Percentiles rank a stretch among this genome's conserved stretches.
Evolutionary conservation across 2,888 invertebrate genomes (phyloP).

Genomic region (Drosophila stalkeri): DNA sequence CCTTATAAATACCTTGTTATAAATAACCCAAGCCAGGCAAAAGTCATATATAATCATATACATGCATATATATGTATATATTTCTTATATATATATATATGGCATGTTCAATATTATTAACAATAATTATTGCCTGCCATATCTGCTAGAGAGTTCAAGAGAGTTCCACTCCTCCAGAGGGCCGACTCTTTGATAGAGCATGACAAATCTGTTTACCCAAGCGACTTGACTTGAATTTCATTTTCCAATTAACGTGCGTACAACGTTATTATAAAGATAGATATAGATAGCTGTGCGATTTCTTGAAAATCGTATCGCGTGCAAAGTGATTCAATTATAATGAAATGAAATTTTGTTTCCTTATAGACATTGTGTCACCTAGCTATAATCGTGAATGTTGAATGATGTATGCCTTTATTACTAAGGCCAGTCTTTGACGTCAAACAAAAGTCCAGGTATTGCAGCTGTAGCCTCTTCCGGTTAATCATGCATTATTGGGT

Average conservation of each 20-base stretch:
- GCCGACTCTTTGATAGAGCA: slow-evolving; percentile 7
- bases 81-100: slow-evolving; percentile 17
- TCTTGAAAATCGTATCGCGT: slow-evolving; percentile 42
- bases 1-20: slow-evolving; percentile 29
- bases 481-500: slow-evolving; percentile 27
- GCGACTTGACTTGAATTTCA: slow-evolving; percentile 26
- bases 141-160: slow-evolving; percentile 22
- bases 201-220: slow-evolving; percentile 66
- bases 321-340: slow-evolving; percentile 69
- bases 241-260: slow-evolving; percentile 57
- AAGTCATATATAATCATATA: slow-evolving; percentile 47
- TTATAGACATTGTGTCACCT: slow-evolving; percentile 77
- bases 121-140: slow-evolving; percentile 48
- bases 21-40: slow-evolving; percentile 38
- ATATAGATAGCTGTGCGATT: slow-evolving; percentile 31
- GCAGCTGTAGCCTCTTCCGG: slow-evolving; percentile 35
- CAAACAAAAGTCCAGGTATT: slow-evolving; percentile 36
- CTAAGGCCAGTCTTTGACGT: slow-evolving; percentile 53
- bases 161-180: slow-evolving; percentile 11
- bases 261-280: slow-evolving; percentile 31
- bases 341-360: slow-evolving; percentile 59
- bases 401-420: slow-evolving; percentile 39
- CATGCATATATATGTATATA: slow-evolving; percentile 21
- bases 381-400: slow-evolving; percentile 26
- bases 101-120: slow-evolving; percentile 53